Evolutionary conservation across 2,797 vertebrate species (phyloP).

Genomic region (Macrochelys suwanniensis): DNA sequence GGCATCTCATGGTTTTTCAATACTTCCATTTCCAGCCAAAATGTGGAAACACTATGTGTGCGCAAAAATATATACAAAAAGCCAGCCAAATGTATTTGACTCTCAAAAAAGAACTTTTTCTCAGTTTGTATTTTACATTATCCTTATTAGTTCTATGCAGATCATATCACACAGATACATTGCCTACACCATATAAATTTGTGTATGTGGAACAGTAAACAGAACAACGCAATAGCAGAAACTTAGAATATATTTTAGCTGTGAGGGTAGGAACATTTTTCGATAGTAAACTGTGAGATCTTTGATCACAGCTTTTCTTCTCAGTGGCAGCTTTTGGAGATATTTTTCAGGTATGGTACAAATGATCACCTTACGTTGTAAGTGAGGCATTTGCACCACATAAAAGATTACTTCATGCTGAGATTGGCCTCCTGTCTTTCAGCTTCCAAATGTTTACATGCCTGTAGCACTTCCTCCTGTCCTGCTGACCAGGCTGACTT

Average conservation of each 20-base stretch:
- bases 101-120: not conserved
- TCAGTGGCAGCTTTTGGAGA: not conserved
- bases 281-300: not conserved
- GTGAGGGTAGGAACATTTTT: not conserved
- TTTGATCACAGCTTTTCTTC: not conserved
- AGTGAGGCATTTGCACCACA: not conserved
- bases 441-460: not conserved
- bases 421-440: not conserved
- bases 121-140: not conserved
- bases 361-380: not conserved
- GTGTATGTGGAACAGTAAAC: not conserved
- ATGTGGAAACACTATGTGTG: constrained; percentile 57
- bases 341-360: not conserved
- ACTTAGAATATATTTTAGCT: not conserved
- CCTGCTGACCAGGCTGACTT: not conserved
- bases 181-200: not conserved
- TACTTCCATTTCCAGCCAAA: constrained; percentile 58
- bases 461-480: not conserved
- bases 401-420: not conserved
- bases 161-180: not conserved
- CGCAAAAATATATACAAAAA: not conserved
- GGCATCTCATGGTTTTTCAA: constrained; percentile 45
- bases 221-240: not conserved
- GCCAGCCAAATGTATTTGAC: not conserved
- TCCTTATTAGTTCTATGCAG: not conserved